These are phyloP conservation scores for Brachyistius frenatus DNA, from an alignment of 2,113 vertebrate genomes.

Conservation along the genomic window DNA sequence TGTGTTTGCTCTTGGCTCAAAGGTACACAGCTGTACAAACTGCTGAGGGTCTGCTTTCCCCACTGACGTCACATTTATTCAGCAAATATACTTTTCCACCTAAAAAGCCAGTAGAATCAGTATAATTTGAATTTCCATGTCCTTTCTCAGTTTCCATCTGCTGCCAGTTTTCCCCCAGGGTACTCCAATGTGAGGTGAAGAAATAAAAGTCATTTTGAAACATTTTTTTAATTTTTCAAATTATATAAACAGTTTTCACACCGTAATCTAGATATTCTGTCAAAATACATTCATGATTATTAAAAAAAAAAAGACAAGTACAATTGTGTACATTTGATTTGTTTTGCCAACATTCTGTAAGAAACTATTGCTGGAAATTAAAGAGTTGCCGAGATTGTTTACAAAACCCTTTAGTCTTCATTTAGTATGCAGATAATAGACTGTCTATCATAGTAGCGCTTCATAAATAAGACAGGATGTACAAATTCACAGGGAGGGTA, in stretches of 20 bases:
- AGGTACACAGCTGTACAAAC: constrained; percentile 13
- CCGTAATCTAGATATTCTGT: constrained; percentile 36
- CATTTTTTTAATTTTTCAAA: constrained; percentile 67
- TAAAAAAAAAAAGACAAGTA: constrained; percentile 72
- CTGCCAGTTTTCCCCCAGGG: neutral
- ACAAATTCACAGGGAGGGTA: constrained; percentile 36
- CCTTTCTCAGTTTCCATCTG: neutral
- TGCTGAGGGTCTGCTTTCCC: neutral
- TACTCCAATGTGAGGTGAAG: neutral
- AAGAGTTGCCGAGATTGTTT: constrained; percentile 15
- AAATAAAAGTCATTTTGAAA: constrained; percentile 32
- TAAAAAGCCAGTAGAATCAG: neutral
- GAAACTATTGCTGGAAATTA: constrained; percentile 10
- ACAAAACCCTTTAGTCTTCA: constrained; percentile 15
- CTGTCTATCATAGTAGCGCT: constrained; percentile 12
- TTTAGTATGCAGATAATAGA: constrained; percentile 27
- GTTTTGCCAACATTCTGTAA: constrained; percentile 13
- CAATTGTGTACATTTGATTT: constrained; percentile 21
- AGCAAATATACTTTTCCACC: constrained; percentile 4
- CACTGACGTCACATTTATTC: constrained; percentile 10
- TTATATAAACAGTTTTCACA: constrained; percentile 53
- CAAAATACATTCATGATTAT: constrained; percentile 68
- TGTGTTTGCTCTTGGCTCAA: constrained; percentile 1
- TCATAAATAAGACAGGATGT: constrained; percentile 49
- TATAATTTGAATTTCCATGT: neutral